A percentile compares a stretch with the other conserved stretches of the same genome.
phyloP scores from a whole-genome alignment of 2,888 invertebrate genomes.

The Drosophila mulleri region DNA sequence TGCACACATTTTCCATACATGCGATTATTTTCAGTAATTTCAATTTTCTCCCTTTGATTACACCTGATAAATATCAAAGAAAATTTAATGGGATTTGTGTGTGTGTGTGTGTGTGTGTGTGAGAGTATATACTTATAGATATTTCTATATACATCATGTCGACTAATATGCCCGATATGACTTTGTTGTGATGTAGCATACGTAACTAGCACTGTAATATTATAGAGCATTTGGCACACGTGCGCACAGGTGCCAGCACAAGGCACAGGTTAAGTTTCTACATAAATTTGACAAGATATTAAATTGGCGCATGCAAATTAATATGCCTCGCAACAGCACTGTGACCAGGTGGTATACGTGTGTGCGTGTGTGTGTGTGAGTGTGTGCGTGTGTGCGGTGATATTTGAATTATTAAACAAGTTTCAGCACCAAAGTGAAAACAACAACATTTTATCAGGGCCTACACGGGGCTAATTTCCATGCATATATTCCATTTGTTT shows the following conservation, averaged over 20 bases:
- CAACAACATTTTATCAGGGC: constrained; percentile 69
- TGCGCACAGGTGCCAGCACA: constrained; percentile 9
- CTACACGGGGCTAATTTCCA: constrained; percentile 62
- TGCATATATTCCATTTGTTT: constrained; percentile 65
- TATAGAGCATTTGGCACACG: neutral
- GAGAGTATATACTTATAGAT: neutral
- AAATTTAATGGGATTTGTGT: neutral
- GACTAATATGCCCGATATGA: neutral
- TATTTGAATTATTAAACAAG: constrained; percentile 77
- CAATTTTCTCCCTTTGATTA: constrained; percentile 4
- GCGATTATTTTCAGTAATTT: constrained; percentile 8
- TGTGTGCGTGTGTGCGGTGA: constrained; percentile 21
- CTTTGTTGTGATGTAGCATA: neutral
- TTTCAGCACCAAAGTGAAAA: constrained; percentile 63
- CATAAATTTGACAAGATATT: constrained; percentile 46
- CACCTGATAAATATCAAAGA: constrained; percentile 2
- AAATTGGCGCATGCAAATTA: constrained; percentile 63
- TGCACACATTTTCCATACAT: constrained; percentile 3
- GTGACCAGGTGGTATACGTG: neutral
- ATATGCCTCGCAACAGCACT: constrained; percentile 19
- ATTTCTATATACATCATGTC: neutral
- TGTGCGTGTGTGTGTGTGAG: neutral
- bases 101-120: neutral
- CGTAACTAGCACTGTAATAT: neutral
- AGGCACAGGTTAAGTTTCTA: constrained; percentile 30